Evolutionary conservation across 2,797 vertebrate genomes (phyloP), one percentile per base, ranked within the genome.

Genomic region (Peromyscus melanophrys): DNA sequence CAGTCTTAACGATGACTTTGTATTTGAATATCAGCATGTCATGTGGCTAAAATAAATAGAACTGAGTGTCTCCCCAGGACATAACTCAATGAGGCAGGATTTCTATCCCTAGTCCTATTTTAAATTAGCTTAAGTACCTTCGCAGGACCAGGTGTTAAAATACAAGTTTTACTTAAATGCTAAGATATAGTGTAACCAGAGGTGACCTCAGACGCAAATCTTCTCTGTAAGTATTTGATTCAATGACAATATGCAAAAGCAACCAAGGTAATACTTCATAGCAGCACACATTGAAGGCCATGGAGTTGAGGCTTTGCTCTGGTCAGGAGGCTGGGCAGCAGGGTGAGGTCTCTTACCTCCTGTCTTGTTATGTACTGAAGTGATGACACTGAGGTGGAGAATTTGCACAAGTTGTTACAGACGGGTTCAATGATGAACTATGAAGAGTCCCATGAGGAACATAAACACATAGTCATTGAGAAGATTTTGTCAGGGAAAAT

Each of bases 281-380:
- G 55, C 1, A 14, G n/a, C 13, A 21, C 0, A 46, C 23, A 23
- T 31, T 61, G 88, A 77, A 25, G 16, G 37, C 21, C 57, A 78
- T 4, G 11, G 0, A 11, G 12, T 37, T 14, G n/a, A 40, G 43
- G 10, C 16, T 84, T 55, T n/a, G 4, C 23, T 65, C n/a, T 63
- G 65, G 9, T 55, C 23, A 65, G 25, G 21, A 71, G 8, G 16
- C 8, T 1, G 8, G 2, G 43, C 12, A 27, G 34, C 19, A 55
- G 5, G 73, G 83, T 52, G 2, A 1, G 37, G 29, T 17, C 29
- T 55, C 43, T 81, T 11, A 89, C 13, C 52, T 71, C 17, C 14
- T 49, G 0, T 73, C 4, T n/a, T 2, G 1, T 49, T 9, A 25
- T 14, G 8, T 59, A 4, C 16, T 65, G 31, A 7, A n/a, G 14